Base-by-base conservation (phyloP, 2,888 invertebrate species). In the Ecliptopera silaceata region DNA sequence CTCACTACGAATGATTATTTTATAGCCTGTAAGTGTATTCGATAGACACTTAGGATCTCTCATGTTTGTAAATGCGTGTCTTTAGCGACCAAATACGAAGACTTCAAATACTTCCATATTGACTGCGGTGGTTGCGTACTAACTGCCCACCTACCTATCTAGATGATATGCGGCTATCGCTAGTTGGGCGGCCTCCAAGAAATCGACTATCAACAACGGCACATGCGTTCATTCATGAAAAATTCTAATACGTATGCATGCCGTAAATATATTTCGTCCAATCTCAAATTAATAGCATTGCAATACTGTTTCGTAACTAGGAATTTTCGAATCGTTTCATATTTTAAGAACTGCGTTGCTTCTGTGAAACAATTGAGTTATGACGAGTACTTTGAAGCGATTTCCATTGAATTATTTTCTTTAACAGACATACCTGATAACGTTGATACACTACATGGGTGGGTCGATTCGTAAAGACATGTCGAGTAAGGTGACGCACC, bases 391-490 rank as follows among this genome's bases (percentile, higher is more conserved):
- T 29, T 56, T 52, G 18, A 49, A 18, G 39, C 26, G 20, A 52
- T 48, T 44, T 48, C 42, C 36, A 13, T 22, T 36, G 29, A 46
- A 54, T 47, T 46, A 4, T 26, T 13, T 26, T 42, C 29, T 59
- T 42, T 39, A 41, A 43, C 88, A 98, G 98, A 95, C 95, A 74
- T 94, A 94, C 83, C 92, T 98, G 82, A 96, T 97, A 71, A 95
- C 95, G 71, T 92, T 97, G 82, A 96, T 98, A 71, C 98, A 98
- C 92, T 96, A 96, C 82, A 98, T 99, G 98, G 98, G 98, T 70
- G 99, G 98, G 45, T 97, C 97, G 72, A 96, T 98, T 76, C 94
- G 98, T 65, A 97, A 96, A 88, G 97, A 98, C 79, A 95, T 97
- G 93, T 94, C 95, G 61, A 93, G 94, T 56, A 96, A 95, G 80